Percentiles rank a stretch among this genome's conserved stretches.
These are phyloP conservation scores for Rhodeus uyekii DNA, from an alignment of 2,797 vertebrate species.

Conservation along the genomic window DNA sequence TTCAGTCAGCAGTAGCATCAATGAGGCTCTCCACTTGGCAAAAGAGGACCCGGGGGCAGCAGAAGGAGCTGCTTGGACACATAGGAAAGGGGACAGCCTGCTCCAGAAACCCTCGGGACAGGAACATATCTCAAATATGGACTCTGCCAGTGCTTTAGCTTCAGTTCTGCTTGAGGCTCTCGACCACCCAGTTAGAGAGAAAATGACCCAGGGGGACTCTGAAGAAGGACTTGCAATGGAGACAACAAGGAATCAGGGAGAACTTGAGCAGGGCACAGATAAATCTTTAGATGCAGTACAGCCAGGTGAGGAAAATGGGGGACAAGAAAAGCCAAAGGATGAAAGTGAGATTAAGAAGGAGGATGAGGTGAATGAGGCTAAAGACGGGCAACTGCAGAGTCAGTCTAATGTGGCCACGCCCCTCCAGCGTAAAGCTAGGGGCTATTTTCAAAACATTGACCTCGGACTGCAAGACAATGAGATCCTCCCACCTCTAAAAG, in stretches of 20 bases:
- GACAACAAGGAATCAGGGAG: constrained; percentile 55
- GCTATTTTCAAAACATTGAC: constrained; percentile 83
- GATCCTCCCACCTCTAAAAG: constrained; percentile 80
- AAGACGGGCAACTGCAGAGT: constrained; percentile 62
- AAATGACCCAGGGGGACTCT: constrained; percentile 60
- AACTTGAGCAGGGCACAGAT: constrained; percentile 60
- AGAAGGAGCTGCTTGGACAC: constrained; percentile 58
- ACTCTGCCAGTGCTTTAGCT: constrained; percentile 79
- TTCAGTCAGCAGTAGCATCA: constrained; percentile 66
- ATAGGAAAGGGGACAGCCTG: constrained; percentile 49
- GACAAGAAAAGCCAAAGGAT: constrained; percentile 57
- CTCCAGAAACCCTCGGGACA: constrained; percentile 63
- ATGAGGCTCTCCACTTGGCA: constrained; percentile 64
- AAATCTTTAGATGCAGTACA: constrained; percentile 67
- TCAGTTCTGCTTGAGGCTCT: constrained; percentile 82
- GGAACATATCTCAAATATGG: constrained; percentile 74
- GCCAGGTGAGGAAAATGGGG: constrained; percentile 62
- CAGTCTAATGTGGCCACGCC: constrained; percentile 57
- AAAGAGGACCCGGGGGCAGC: constrained; percentile 58
- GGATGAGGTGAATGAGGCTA: constrained; percentile 48
- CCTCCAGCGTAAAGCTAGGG: constrained; percentile 77
- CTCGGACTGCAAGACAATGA: constrained; percentile 80
- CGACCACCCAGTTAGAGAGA: constrained; percentile 65
- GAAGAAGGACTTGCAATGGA: constrained; percentile 62
- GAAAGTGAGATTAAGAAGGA: constrained; percentile 53